These are phyloP conservation scores for Cerceris ruficornis DNA, from an alignment of 2,888 invertebrate genomes.

Conservation along the genomic window DNA sequence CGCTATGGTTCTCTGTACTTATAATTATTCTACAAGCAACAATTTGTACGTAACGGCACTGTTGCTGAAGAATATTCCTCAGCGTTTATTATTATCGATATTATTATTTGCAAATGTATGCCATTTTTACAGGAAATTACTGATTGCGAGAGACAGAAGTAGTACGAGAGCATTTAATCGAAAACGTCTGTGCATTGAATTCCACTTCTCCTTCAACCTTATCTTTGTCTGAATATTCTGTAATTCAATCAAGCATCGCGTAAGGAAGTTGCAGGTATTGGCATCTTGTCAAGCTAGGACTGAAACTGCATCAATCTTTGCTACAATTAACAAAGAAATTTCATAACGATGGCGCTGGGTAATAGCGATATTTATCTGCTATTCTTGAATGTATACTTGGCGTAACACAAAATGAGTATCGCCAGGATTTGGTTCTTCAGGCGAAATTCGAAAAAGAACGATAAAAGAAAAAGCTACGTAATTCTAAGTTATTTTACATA, in stretches of 20 bases:
- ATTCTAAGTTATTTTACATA: no score
- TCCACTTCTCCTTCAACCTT: constrained; percentile 10
- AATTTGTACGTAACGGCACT: no score
- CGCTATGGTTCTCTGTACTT: no score
- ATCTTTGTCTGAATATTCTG: background rate
- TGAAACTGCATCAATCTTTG: constrained; percentile 15
- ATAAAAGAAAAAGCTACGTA: no score
- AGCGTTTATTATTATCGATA: background rate
- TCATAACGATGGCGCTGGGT: background rate
- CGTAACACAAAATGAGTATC: background rate
- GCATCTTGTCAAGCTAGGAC: constrained; percentile 11
- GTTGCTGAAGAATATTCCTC: no score
- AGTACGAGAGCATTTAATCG: constrained; percentile 18
- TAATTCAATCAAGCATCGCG: background rate
- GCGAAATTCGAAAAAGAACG: no score
- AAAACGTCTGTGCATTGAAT: constrained; percentile 9
- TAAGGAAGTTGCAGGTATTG: constrained; percentile 30
- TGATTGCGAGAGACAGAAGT: no score
- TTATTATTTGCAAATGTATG: background rate
- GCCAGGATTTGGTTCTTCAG: no score
- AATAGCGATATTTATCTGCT: background rate
- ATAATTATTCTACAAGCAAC: no score
- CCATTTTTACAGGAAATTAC: no score
- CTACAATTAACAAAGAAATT: constrained; percentile 7
- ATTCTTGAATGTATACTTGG: background rate